Evolutionary conservation across 2,113 vertebrate species (phyloP).

Genomic region (Ciconia boyciana): DNA sequence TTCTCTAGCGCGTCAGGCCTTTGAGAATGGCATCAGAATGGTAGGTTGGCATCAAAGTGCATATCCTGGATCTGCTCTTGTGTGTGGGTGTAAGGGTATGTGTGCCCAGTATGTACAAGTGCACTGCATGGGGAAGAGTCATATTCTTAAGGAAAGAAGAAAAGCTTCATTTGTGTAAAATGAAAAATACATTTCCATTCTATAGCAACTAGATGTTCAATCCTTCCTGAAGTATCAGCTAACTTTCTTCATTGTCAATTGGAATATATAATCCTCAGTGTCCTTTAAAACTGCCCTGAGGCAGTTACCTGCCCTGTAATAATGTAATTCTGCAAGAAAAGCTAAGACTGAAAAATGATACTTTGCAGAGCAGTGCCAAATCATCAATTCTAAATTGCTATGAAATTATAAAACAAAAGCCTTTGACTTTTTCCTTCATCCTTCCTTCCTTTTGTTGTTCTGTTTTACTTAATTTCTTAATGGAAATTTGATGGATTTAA

Average conservation of each 20-base stretch:
- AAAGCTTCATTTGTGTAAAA: background rate
- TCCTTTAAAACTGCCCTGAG: background rate
- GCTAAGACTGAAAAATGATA: background rate
- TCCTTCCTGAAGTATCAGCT: background rate
- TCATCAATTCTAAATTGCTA: background rate
- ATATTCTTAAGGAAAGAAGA: background rate
- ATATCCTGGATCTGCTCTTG: background rate
- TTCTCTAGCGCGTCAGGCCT: slow-evolving; percentile 92
- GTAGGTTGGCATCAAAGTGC: slow-evolving; percentile 67
- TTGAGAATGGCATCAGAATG: slow-evolving; percentile 95
- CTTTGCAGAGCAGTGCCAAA: background rate
- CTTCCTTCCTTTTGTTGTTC: background rate
- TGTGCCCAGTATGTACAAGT: background rate
- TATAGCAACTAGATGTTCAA: background rate
- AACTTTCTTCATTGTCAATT: background rate
- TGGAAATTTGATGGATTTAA: background rate
- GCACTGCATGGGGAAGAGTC: background rate
- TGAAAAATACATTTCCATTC: background rate
- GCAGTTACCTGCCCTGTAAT: background rate
- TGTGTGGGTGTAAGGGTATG: background rate
- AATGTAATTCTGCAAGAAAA: background rate
- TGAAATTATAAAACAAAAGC: background rate
- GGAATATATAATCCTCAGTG: background rate
- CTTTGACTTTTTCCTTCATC: background rate
- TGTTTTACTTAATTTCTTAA: background rate